These are phyloP conservation scores for Orthosia cruda DNA, from an alignment of 2,888 invertebrate species.

Conservation along the genomic window DNA sequence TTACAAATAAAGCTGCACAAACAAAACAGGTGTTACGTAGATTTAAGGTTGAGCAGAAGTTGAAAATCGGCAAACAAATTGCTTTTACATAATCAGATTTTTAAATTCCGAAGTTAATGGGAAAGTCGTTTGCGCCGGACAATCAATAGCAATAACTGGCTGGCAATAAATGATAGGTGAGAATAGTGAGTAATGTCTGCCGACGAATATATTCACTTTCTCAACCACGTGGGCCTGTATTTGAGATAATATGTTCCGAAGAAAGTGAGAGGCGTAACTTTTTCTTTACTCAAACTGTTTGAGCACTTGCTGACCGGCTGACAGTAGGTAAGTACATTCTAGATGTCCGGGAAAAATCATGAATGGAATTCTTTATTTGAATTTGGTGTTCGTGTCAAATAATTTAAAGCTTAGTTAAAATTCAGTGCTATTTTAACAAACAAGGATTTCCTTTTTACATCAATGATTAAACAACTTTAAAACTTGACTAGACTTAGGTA, in stretches of 20 bases:
- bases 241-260: constrained; percentile 81
- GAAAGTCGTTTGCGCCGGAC: constrained; percentile 79
- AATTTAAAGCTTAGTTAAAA: constrained; percentile 20
- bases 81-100: constrained; percentile 56
- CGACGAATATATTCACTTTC: constrained; percentile 86
- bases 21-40: constrained; percentile 15
- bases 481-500: constrained; percentile 6
- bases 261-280: constrained; percentile 89
- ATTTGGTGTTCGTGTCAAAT: constrained; percentile 13
- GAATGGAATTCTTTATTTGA: constrained; percentile 59
- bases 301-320: constrained; percentile 69
- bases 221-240: constrained; percentile 81
- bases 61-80: constrained; percentile 53
- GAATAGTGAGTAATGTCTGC: constrained; percentile 72
- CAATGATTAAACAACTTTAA: constrained; percentile 11
- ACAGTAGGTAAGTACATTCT: constrained; percentile 41
- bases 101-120: constrained; percentile 70
- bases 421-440: constrained; percentile 7
- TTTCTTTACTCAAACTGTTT: constrained; percentile 88
- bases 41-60: constrained; percentile 41
- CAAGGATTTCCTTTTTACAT: constrained; percentile 32
- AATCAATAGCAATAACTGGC: constrained; percentile 77
- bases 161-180: constrained; percentile 76
- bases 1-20: constrained; percentile 16
- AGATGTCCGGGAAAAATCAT: constrained; percentile 53